Evolutionary conservation across 2,113 vertebrate genomes (phyloP), one percentile per base, ranked within the genome.

Genomic region (Tupaia tana): DNA sequence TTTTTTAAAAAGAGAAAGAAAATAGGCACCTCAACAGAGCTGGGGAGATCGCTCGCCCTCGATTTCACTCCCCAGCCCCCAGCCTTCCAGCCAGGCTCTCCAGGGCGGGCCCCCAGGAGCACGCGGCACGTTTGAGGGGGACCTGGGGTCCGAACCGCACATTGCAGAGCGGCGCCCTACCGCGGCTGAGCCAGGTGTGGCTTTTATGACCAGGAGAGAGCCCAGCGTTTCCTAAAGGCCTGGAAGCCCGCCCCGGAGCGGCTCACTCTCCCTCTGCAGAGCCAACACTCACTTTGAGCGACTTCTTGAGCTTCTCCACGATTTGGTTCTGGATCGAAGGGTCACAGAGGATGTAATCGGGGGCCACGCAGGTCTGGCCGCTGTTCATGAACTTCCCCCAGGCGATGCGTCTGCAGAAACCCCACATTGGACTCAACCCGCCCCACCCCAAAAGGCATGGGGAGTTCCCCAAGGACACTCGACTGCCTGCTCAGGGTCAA

Each of bases 311-410:
- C 94, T 98, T 98, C 94, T 99, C 98, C 97, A 99, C 98, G 22
- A 99, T 97, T 29, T 98, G 95, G 85, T 97, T 95, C 98, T 99
- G 99, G 97, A 99, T 98, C 94, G 99, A 98, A 0, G 99, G 98
- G 67, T 99, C 98, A 58, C 99, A 99, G 64, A 99, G 98, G 92
- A 99, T 97, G 98, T 99, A 99, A 97, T 99, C 99, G 0, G 99
- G 99, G 81, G 99, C 99, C 0, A 99, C 99, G 95, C 99, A 99
- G 0, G 99, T 99, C 97, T 99, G 99, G 25, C 99, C 99, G 0
- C 99, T 99, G 98, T 99, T 99, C 74, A 98, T 83, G 96, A 99
- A 99, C 93, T 99, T 99, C 2, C 99, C 99, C 99, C 99, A 99
- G 0, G 99, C 98, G 56, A 99, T 98, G 7, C 99, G 98, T 73